Evolutionary conservation across 92 coral and sea anemone species (phyloP), one percentile per base, ranked within the genome.

Genomic region (Zoanthus sansibaricus): DNA sequence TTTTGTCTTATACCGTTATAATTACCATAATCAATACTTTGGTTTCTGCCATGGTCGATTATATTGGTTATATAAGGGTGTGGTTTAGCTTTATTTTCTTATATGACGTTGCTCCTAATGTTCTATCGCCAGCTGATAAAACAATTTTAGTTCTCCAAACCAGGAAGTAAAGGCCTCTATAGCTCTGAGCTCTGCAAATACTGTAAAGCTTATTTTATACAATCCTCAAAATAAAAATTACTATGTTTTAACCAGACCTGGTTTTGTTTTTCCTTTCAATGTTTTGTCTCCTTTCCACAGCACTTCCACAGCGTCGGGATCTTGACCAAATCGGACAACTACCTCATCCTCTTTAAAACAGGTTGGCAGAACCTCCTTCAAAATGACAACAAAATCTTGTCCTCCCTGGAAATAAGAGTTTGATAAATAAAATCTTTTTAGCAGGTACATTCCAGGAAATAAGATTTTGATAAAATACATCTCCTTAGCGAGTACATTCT

Each of bases 281-380:
- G 64, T n/a, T 18, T 80, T 80, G 3, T 80, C 85, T 14, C 85
- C 75, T 49, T 64, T 80, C 85, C 85, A 80, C 18, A 45, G 25
- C 74, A 80, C 85, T 30, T 59, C 10, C 6, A 80, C 85, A 10
- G 42, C 59, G 18, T 55, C 85, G 9, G 74, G 74, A 80, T 80
- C 85, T 7, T 42, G 74, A n/a, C 85, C 85, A 68, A 80, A 80
- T 18, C 85, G 58, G 17, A 66, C 74, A 18, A 80, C 48, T 30
- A 80, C 74, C 75, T 80, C 74, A 37, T 80, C 85, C 7, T 70
- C 85, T 62, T 80, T 80, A 42, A 80, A 80, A 80, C 69, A 80
- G 18, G n/a, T 62, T 20, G 85, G 85, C 7, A 80, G 74, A 64
- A 51, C 59, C 12, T 80, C 85, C 48, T 80, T 80, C 37, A 80